Conservation (phyloP, 2,797 vertebrate genomes). For the Lycodopsis pacificus region DNA sequence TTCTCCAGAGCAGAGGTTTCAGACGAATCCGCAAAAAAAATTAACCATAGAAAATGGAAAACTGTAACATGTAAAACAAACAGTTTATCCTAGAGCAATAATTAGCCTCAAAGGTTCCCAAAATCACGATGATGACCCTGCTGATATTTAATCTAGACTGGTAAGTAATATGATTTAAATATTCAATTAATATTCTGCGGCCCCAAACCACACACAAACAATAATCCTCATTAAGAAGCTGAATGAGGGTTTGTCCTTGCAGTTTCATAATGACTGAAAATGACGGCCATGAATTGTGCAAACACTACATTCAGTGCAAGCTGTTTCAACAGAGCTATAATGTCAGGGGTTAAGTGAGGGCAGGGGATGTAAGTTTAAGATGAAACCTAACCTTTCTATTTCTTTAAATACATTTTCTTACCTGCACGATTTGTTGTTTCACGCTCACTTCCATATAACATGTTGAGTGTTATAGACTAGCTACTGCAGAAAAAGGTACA, state of each 20-base stretch:
- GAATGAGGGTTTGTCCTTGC: conserved; percentile 41
- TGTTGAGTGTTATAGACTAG: conserved; percentile 1
- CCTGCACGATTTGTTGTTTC: conserved; percentile 8
- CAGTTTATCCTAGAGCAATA: conserved; percentile 16
- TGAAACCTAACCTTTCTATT: background rate
- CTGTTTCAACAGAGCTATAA: conserved; percentile 21
- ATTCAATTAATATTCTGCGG: conserved; percentile 32
- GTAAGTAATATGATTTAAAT: conserved; percentile 29
- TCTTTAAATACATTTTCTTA: background rate
- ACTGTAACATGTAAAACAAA: conserved; percentile 1
- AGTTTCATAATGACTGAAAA: conserved; percentile 46
- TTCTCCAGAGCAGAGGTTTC: conserved; percentile 38
- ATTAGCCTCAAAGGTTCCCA: conserved; percentile 26
- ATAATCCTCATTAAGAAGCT: conserved; percentile 35
- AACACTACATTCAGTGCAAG: conserved; percentile 35
- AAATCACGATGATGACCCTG: conserved; percentile 13
- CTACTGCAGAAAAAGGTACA: conserved; percentile 12
- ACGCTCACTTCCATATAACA: background rate
- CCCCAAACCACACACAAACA: conserved; percentile 19
- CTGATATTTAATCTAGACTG: conserved; percentile 30
- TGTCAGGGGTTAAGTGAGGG: conserved; percentile 41
- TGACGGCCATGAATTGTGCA: conserved; percentile 21
- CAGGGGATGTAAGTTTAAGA: conserved; percentile 3
- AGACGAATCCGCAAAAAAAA: conserved; percentile 9
- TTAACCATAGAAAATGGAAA: background rate